Percentiles rank a stretch among this genome's conserved stretches.
Evolutionary conservation across 1,140 invertebrate species (phyloP).

Genomic region (Antheraea pernyi): DNA sequence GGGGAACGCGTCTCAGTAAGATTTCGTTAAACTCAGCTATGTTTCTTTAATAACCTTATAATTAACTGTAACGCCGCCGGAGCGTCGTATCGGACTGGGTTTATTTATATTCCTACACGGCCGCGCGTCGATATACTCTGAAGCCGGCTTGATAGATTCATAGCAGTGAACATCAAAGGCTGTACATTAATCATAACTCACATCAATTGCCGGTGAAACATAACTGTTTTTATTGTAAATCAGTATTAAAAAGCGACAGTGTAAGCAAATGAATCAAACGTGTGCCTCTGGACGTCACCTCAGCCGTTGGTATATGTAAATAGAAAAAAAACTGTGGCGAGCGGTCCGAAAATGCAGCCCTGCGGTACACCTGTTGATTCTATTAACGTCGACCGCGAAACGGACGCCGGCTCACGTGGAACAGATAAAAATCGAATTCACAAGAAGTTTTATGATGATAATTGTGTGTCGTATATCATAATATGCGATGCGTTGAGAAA

Average conservation of each 20-base stretch:
- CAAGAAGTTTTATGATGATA: constrained; percentile 29
- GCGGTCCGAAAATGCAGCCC: constrained; percentile 59
- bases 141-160: constrained; percentile 74
- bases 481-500: constrained; percentile 57
- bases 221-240: constrained; percentile 77
- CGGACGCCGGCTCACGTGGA: constrained; percentile 32
- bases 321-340: constrained; percentile 62
- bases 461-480: constrained; percentile 48
- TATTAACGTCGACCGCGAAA: constrained; percentile 45
- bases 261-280: constrained; percentile 70
- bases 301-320: neutral
- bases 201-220: constrained; percentile 73
- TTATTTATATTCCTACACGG: constrained; percentile 57
- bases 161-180: constrained; percentile 74
- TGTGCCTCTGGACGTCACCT: constrained; percentile 60
- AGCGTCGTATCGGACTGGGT: constrained; percentile 51
- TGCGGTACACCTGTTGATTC: constrained; percentile 69
- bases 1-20: constrained; percentile 28
- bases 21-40: constrained; percentile 41
- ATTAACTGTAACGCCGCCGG: constrained; percentile 64
- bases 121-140: constrained; percentile 65
- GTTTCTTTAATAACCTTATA: constrained; percentile 63
- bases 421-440: constrained; percentile 42
- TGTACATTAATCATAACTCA: constrained; percentile 75
- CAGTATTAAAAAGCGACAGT: constrained; percentile 75